Base-by-base conservation (phyloP, 1,140 invertebrate genomes). In the Penaeus japonicus region DNA sequence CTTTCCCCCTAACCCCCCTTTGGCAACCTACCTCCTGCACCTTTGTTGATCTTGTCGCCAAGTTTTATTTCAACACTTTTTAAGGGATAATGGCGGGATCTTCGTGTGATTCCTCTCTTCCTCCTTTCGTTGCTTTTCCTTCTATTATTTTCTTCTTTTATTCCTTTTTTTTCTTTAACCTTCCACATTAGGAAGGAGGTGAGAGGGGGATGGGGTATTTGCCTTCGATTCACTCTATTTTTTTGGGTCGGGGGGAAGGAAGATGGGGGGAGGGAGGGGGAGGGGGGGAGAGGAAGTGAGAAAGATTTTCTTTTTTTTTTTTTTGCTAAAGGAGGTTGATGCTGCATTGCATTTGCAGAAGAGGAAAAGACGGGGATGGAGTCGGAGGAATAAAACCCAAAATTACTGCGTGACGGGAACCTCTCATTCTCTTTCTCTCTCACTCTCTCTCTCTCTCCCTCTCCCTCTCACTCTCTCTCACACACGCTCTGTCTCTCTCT, bases 31-130 rank as follows among this genome's bases (percentile, higher is more conserved):
- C 73, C 77, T 39, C 39, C 39, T 87, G 10, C 62, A 70, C 85
- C 85, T 87, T 79, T 87, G 86, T 87, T 82, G 86, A 82, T 87
- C 86, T 82, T 83, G 86, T 87, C 86, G 24, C 27, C n/a, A 75
- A 65, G 78, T 82, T 82, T 75, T 75, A 87, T 87, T 81, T 59
- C 65, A 30, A 53, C 47, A 53, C 65, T 54, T 82, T 87, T 82
- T 87, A 65, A 81, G 22, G 39, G 65, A 82, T 83, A 87, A 70
- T 30, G 30, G 65, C 53, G 3, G 79, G 55, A 27, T 24, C 18
- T 27, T 57, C 10, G 17, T 35, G 12, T 7, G 15, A 47, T 54
- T 54, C 12, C 18, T 47, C 30, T 22, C 39, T 35, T 20, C 24
- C 30, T 47, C 77, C 18, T n/a, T 39, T 20, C 47, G 39, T 15